Evolutionary conservation across 2,888 invertebrate genomes (phyloP), one percentile per base, ranked within the genome.

Genomic region (Stenodera caucasica): DNA sequence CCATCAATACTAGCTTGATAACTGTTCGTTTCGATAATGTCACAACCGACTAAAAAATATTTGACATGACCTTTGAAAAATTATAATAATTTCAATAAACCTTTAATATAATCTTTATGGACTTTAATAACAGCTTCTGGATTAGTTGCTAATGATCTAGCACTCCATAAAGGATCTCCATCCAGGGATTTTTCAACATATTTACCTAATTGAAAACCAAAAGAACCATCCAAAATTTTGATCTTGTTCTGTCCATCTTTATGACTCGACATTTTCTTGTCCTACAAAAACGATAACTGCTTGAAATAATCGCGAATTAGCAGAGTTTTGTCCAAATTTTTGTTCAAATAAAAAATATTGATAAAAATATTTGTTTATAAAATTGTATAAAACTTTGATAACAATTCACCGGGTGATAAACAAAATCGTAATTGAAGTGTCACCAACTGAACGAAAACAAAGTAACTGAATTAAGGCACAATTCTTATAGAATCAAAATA

Each of bases 91-190:
- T 23, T 1, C 23, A 12, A 30, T 15, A 56, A 49, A 89, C 89
- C 88, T 82, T 88, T 83, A 49, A 92, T 79, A 75, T 90, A 92
- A 75, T 90, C 92, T 73, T 90, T 81, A 78, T 94, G 94, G 0
- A 90, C 89, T 67, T 86, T 84, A 61, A 88, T 83, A 53, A 94
- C 87, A 55, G 90, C 90, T 6, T 88, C 83, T 0, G 90, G 90
- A 77, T 92, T 84, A 2, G 89, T 89, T 58, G 86, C 84, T 59
- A 94, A 84, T 71, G 91, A 89, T 57, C 90, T 84, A 1, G 93
- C 88, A 71, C 91, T 91, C 94, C 94, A 95, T 30, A 94, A 79
- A 0, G 92, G 92, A 78, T 94, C 91, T 0, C 88, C 89, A 75
- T 92, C 90, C 56, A 91, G 87, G 58, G 85, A 84, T 65, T 86